A percentile compares a stretch with the other conserved stretches of the same genome.
phyloP scores from a whole-genome alignment of 1,140 invertebrate species.

The Drosophila grimshawi region DNA sequence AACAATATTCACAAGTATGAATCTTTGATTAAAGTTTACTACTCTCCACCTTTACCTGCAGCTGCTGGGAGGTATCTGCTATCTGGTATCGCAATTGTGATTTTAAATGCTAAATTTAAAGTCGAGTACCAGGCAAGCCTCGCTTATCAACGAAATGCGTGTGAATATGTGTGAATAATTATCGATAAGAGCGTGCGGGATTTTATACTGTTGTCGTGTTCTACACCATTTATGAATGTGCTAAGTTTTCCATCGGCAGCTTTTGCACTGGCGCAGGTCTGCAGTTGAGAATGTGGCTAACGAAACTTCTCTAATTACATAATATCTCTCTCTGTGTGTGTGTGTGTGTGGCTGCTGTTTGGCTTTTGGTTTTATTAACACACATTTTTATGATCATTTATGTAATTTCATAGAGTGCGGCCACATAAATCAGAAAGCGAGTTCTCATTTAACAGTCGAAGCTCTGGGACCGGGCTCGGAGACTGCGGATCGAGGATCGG shows the following conservation, averaged over 20 bases:
- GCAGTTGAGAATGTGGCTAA: constrained; percentile 26
- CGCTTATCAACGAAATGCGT: too few species aligned
- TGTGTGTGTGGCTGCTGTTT: constrained; percentile 12
- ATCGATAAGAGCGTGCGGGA: too few species aligned
- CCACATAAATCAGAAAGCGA: constrained; percentile 61
- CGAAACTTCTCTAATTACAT: constrained; percentile 64
- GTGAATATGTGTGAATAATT: too few species aligned
- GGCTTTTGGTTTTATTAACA: constrained; percentile 75
- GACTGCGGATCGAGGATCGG: neutral
- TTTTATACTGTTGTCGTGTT: too few species aligned
- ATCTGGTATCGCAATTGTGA: too few species aligned
- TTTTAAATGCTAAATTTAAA: too few species aligned
- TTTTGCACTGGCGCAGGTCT: constrained; percentile 13
- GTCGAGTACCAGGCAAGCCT: too few species aligned
- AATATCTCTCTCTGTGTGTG: constrained; percentile 49
- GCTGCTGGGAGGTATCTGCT: too few species aligned
- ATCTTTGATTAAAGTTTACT: too few species aligned
- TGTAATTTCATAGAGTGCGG: constrained; percentile 76
- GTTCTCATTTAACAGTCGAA: constrained; percentile 61
- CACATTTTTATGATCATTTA: constrained; percentile 78
- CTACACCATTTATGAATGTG: too few species aligned
- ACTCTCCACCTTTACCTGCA: too few species aligned
- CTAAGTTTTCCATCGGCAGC: neutral
- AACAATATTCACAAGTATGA: too few species aligned
- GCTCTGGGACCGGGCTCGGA: constrained; percentile 3